phyloP scores from a whole-genome alignment of 2,113 vertebrate species.

The Psittacara wagleri region DNA sequence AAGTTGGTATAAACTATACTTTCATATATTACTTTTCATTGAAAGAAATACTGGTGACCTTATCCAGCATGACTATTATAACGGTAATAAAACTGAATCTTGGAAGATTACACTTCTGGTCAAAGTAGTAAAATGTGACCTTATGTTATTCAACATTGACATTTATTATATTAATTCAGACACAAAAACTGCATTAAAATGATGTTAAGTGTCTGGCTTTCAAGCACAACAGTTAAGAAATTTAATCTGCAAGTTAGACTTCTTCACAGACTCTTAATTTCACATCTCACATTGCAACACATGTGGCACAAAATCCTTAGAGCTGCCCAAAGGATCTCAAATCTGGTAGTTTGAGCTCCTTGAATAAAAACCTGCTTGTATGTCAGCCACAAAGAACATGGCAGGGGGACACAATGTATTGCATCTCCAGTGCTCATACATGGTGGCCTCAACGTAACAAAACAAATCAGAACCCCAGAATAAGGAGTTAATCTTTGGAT shows the following conservation, averaged over 20 bases:
- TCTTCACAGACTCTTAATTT: background rate
- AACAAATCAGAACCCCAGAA: background rate
- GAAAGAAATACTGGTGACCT: conserved; percentile 81
- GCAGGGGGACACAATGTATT: background rate
- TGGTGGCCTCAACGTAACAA: background rate
- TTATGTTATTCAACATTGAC: conserved; percentile 76
- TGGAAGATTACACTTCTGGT: conserved; percentile 79
- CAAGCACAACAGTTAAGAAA: conserved; percentile 54
- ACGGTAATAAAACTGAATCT: conserved; percentile 79
- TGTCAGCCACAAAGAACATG: background rate
- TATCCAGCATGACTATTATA: conserved; percentile 75
- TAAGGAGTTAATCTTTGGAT: background rate
- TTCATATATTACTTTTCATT: conserved; percentile 70
- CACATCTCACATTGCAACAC: background rate
- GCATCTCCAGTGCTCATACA: background rate
- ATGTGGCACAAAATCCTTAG: background rate
- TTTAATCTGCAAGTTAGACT: conserved; percentile 14
- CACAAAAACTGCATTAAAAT: conserved; percentile 76
- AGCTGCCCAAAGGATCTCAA: background rate
- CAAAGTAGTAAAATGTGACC: conserved; percentile 82
- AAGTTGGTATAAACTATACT: conserved; percentile 70
- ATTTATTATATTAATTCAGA: conserved; percentile 81
- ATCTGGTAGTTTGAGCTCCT: background rate
- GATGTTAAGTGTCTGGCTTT: conserved; percentile 63
- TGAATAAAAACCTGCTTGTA: background rate